Percentiles rank a stretch among this genome's conserved stretches.
Evolutionary conservation across 2,797 vertebrate species (phyloP).

Genomic region (Tangara arthus): DNA sequence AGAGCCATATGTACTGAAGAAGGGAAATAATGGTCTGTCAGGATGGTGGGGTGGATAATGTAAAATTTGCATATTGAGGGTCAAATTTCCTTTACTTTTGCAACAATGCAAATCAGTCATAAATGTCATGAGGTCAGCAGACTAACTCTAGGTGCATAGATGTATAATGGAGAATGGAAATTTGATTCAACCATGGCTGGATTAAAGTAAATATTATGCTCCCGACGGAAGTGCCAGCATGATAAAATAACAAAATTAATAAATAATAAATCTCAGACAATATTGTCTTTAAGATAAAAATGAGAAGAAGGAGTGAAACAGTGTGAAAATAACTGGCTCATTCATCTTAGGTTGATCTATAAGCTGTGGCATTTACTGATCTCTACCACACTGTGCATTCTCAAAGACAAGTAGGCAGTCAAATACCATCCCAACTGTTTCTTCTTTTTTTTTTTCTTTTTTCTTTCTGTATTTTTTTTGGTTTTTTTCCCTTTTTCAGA

Average conservation of each 20-base stretch:
- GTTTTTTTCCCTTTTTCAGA: not conserved
- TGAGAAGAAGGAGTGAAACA: not conserved
- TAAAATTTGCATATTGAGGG: not conserved
- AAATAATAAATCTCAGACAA: not conserved
- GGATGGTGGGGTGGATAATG: not conserved
- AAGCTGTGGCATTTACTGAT: conserved; percentile 13
- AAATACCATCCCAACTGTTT: not conserved
- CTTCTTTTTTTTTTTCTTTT: not conserved
- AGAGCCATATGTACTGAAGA: not conserved
- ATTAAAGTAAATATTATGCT: not conserved
- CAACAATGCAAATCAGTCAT: not conserved
- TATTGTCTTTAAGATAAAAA: conserved; percentile 21
- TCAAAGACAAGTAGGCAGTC: not conserved
- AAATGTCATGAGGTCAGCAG: not conserved
- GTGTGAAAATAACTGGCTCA: conserved; percentile 28
- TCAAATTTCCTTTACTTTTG: not conserved
- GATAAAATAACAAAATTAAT: conserved; percentile 9
- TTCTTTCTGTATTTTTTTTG: not conserved
- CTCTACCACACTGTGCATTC: not conserved
- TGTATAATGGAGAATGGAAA: not conserved
- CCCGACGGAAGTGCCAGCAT: not conserved
- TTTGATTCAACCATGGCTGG: not conserved
- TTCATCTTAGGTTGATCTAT: conserved; percentile 38
- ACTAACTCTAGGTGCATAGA: not conserved
- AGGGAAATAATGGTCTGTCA: not conserved